Conservation (phyloP, 2,113 vertebrate genomes). For the Eubucco bourcierii region DNA sequence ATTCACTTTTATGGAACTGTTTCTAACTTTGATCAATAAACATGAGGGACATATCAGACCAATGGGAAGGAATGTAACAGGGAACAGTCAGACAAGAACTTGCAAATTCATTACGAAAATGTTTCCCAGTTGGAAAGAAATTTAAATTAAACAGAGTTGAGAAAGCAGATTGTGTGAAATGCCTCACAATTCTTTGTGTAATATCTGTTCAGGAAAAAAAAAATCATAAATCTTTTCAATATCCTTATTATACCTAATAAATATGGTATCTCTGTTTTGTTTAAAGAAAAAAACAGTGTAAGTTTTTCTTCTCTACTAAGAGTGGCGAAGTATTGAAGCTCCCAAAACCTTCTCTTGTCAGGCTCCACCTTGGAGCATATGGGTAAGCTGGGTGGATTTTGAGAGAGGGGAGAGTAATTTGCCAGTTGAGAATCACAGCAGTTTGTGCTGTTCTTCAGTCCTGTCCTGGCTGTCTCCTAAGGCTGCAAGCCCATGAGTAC, state of each 20-base stretch:
- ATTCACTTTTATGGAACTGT: background rate
- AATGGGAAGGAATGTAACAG: background rate
- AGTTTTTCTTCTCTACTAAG: background rate
- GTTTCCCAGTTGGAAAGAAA: background rate
- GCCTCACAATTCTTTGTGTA: background rate
- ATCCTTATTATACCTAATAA: slow-evolving; percentile 62
- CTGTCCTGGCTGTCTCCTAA: background rate
- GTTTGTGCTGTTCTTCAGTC: background rate
- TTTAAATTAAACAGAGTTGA: background rate
- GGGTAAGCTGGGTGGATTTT: background rate
- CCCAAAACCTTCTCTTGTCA: background rate
- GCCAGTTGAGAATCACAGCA: background rate
- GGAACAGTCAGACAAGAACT: background rate
- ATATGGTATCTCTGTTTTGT: slow-evolving; percentile 39
- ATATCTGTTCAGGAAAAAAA: slow-evolving; percentile 5
- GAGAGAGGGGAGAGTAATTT: background rate
- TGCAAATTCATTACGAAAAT: background rate
- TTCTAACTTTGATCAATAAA: background rate
- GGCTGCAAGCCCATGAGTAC: background rate
- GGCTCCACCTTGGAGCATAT: background rate
- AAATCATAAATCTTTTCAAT: slow-evolving; percentile 19
- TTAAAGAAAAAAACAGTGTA: slow-evolving; percentile 1
- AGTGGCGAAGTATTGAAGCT: background rate
- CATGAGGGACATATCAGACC: background rate
- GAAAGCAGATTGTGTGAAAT: slow-evolving; percentile 12